A percentile compares a stretch with the other conserved stretches of the same genome.
Conservation (phyloP, 2,113 vertebrate genomes). For the Eudyptes chrysolophus region DNA sequence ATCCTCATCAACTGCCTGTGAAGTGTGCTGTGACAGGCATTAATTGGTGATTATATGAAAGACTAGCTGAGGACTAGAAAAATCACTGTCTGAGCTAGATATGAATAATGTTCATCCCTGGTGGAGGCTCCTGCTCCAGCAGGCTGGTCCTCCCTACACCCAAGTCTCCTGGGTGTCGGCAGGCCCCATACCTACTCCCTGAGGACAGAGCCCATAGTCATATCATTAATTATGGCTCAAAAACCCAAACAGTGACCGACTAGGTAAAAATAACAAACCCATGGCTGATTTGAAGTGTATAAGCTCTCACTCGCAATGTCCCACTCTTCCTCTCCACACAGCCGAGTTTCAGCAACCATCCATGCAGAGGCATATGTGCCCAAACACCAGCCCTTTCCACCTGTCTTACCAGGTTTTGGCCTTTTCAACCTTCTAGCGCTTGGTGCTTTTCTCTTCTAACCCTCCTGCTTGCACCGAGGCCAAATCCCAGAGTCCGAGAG, state of each 20-base stretch:
- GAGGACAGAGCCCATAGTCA: neutral
- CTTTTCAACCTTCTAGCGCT: neutral
- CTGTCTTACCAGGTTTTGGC: neutral
- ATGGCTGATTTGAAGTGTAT: neutral
- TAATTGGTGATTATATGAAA: slow-evolving; percentile 49
- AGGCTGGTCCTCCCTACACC: neutral
- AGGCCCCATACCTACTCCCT: neutral
- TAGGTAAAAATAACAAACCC: neutral
- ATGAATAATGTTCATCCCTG: neutral
- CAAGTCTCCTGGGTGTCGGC: neutral
- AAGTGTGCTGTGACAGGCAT: neutral
- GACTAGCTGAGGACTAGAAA: neutral
- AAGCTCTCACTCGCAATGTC: neutral
- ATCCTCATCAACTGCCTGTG: neutral
- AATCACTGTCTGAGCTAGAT: neutral
- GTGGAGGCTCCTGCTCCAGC: neutral
- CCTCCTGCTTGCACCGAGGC: neutral
- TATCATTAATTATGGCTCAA: neutral
- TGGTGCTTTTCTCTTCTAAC: neutral
- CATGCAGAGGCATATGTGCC: neutral
- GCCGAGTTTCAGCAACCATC: neutral
- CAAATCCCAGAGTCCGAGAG: fast-evolving
- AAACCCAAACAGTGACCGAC: neutral
- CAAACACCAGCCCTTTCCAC: neutral
- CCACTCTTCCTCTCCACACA: fast-evolving